Evolutionary conservation across 1,140 invertebrate species (phyloP).

Genomic region (Drosophila lacteicornis): DNA sequence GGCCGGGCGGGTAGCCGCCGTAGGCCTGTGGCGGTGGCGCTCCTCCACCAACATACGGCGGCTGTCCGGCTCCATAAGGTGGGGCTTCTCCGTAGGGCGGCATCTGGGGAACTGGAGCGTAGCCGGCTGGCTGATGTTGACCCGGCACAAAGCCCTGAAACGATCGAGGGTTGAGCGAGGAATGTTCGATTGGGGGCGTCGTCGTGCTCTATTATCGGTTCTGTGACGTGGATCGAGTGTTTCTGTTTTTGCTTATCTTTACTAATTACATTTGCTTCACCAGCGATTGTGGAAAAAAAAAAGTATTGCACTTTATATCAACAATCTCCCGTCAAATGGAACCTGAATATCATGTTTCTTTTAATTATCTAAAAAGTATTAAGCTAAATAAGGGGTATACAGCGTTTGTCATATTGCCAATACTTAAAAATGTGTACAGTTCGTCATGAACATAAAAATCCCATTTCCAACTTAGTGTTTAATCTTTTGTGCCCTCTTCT

Average conservation of each 20-base stretch:
- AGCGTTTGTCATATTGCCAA: too few relatives aligned
- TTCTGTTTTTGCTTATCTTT: constrained; percentile 3
- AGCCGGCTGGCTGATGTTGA: constrained; percentile 49
- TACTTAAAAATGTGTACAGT: neutral
- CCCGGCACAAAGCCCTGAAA: constrained; percentile 68
- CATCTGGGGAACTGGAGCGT: constrained; percentile 77
- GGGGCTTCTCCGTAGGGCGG: constrained; percentile 65
- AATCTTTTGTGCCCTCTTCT: too few relatives aligned
- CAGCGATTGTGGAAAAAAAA: neutral
- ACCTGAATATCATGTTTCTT: neutral
- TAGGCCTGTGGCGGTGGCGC: constrained; percentile 40
- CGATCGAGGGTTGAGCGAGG: constrained; percentile 9
- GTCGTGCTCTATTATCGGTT: neutral
- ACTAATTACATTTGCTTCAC: neutral
- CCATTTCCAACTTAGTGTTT: neutral
- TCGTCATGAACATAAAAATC: neutral
- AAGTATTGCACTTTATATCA: neutral
- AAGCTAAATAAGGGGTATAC: too few relatives aligned
- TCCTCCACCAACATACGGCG: constrained; percentile 54
- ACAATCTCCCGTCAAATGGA: neutral
- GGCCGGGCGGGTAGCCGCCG: constrained; percentile 60
- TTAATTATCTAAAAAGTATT: neutral
- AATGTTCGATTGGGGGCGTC: constrained; percentile 27
- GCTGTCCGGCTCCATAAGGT: constrained; percentile 57
- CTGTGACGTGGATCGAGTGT: neutral